Percentiles rank a stretch among this genome's conserved stretches.
phyloP scores from a whole-genome alignment of 2,797 vertebrate genomes.

The Manis crassicaudata region DNA sequence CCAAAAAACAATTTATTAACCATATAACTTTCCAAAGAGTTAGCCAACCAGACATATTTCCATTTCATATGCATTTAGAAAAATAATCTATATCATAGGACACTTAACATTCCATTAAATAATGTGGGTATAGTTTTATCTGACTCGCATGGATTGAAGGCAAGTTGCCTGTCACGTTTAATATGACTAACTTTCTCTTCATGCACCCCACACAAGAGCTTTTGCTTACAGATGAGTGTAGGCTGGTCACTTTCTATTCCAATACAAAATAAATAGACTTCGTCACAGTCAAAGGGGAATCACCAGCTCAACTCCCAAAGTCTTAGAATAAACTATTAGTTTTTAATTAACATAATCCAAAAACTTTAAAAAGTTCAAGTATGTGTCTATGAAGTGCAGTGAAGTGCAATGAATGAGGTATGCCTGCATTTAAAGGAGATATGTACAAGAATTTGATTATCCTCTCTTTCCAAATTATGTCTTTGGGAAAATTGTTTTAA shows the following conservation, averaged over 20 bases:
- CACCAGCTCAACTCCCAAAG: not conserved
- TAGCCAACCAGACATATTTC: not conserved
- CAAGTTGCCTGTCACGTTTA: not conserved
- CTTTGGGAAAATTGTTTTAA: not conserved
- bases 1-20: not conserved
- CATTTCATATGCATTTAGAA: not conserved
- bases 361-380: not conserved
- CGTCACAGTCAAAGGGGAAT: conserved; percentile 3
- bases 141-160: not conserved
- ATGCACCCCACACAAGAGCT: not conserved
- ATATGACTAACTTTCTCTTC: not conserved
- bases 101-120: not conserved
- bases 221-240: not conserved
- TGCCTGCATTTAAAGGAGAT: not conserved
- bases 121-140: not conserved
- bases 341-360: conserved; percentile 14
- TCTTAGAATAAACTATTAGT: not conserved
- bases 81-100: conserved; percentile 11
- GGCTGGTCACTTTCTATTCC: not conserved
- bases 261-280: conserved; percentile 5
- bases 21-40: not conserved
- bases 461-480: not conserved
- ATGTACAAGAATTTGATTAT: not conserved
- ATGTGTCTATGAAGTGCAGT: too few species aligned
- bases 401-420: too few species aligned